Percentiles rank a stretch among this genome's conserved stretches.
Evolutionary conservation across 2,888 invertebrate species (phyloP).

Genomic region (Schizaphis graminum): DNA sequence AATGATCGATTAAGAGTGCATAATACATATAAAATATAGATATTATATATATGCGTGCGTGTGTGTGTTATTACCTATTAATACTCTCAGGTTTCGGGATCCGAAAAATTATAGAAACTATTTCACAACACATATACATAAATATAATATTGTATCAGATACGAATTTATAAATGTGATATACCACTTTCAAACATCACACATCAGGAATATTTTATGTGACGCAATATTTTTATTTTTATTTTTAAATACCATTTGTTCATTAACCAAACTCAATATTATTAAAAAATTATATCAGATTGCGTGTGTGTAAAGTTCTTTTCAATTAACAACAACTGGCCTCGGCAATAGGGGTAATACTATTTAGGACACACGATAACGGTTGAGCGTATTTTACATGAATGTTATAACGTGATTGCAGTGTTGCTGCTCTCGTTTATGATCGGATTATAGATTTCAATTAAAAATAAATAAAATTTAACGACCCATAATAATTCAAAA

Average conservation of each 20-base stretch:
- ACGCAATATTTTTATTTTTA: constrained; percentile 38
- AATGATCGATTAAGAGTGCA: background rate
- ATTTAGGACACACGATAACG: constrained; percentile 57
- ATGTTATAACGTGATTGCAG: constrained; percentile 37
- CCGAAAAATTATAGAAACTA: constrained; percentile 12
- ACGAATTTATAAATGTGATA: constrained; percentile 10
- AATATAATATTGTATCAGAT: background rate
- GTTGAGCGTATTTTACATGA: constrained; percentile 46
- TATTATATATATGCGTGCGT: background rate
- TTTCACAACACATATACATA: background rate
- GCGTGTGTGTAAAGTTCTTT: constrained; percentile 44
- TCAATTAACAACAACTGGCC: constrained; percentile 47
- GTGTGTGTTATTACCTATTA: background rate
- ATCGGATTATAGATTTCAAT: constrained; percentile 50
- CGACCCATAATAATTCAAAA: constrained; percentile 44
- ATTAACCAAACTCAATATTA: constrained; percentile 60
- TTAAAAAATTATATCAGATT: constrained; percentile 26
- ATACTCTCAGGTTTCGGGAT: background rate
- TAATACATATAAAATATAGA: background rate
- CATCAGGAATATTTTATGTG: background rate
- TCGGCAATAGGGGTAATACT: background rate
- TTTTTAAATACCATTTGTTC: constrained; percentile 40
- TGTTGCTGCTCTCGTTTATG: constrained; percentile 43
- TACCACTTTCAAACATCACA: constrained; percentile 54
- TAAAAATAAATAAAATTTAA: constrained; percentile 51